Evolutionary conservation across 2,797 vertebrate species (phyloP).

Genomic region (Mastacembelus armatus): DNA sequence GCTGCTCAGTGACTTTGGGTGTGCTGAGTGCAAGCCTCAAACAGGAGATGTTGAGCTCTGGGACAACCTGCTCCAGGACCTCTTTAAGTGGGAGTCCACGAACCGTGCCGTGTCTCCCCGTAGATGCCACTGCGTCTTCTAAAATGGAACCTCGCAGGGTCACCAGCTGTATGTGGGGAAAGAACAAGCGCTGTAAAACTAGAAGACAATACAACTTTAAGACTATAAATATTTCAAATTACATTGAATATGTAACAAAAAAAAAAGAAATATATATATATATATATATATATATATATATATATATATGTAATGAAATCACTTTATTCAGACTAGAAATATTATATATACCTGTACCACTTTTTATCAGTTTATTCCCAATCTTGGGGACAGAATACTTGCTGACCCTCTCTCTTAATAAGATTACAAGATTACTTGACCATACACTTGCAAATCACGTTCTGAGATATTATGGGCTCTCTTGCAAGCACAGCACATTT

Average conservation of each 20-base stretch:
- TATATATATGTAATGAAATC: too few relatives aligned
- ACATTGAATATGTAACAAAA: too few relatives aligned
- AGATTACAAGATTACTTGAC: too few relatives aligned
- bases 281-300: too few relatives aligned
- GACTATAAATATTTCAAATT: background rate
- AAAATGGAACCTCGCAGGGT: slow-evolving; percentile 91
- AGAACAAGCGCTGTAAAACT: background rate
- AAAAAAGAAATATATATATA: too few relatives aligned
- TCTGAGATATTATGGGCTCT: background rate
- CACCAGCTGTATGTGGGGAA: slow-evolving; percentile 80
- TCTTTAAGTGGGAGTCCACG: slow-evolving; percentile 91
- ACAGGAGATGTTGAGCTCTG: slow-evolving; percentile 90
- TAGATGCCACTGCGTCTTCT: slow-evolving; percentile 89
- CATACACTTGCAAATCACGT: background rate
- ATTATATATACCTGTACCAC: too few relatives aligned
- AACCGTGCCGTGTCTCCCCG: slow-evolving; percentile 86
- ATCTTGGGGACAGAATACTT: too few relatives aligned
- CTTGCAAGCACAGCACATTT: background rate
- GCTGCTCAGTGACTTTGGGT: slow-evolving; percentile 93
- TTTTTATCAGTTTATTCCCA: too few relatives aligned
- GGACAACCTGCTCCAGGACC: slow-evolving; percentile 90
- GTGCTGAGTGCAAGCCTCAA: slow-evolving; percentile 88
- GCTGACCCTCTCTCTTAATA: too few relatives aligned
- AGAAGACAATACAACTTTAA: background rate
- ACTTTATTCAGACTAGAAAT: too few relatives aligned